Conservation (phyloP, 2,113 vertebrate species). For the Leucopternis melanops region DNA sequence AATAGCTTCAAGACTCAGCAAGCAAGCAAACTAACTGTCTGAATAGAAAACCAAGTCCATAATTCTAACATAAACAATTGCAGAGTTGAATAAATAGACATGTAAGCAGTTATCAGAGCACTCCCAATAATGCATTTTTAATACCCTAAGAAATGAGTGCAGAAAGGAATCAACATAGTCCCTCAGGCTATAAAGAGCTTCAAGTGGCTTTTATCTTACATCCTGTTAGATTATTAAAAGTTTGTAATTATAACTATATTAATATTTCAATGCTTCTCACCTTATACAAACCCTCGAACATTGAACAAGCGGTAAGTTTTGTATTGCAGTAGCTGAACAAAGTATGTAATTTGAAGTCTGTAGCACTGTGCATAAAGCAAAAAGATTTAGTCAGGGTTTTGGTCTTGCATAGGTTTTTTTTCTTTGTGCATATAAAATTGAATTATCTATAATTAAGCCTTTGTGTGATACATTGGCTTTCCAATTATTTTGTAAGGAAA, state of each 20-base stretch:
- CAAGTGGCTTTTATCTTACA: constrained; percentile 39
- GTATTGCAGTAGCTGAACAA: background rate
- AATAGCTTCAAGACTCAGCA: constrained; percentile 19
- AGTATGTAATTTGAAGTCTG: background rate
- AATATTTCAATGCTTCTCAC: too few relatives aligned
- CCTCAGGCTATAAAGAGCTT: constrained; percentile 28
- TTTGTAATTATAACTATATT: too few relatives aligned
- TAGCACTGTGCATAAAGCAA: background rate
- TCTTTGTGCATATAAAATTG: background rate
- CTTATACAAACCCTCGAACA: too few relatives aligned
- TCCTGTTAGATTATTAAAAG: constrained; percentile 21
- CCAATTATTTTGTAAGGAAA: background rate
- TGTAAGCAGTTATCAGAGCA: constrained; percentile 12
- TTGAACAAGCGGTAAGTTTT: background rate
- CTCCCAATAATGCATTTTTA: constrained; percentile 44
- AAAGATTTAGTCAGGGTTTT: background rate
- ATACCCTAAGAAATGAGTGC: constrained; percentile 2
- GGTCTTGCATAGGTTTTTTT: background rate
- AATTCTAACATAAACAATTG: constrained; percentile 44
- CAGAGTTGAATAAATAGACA: constrained; percentile 19
- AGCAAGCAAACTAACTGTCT: background rate
- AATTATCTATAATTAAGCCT: background rate
- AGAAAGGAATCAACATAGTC: constrained; percentile 12
- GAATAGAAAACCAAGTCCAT: constrained; percentile 18
- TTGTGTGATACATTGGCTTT: background rate